Evolutionary conservation across 2,888 invertebrate species (phyloP).

Genomic region (Aplocera efformata): DNA sequence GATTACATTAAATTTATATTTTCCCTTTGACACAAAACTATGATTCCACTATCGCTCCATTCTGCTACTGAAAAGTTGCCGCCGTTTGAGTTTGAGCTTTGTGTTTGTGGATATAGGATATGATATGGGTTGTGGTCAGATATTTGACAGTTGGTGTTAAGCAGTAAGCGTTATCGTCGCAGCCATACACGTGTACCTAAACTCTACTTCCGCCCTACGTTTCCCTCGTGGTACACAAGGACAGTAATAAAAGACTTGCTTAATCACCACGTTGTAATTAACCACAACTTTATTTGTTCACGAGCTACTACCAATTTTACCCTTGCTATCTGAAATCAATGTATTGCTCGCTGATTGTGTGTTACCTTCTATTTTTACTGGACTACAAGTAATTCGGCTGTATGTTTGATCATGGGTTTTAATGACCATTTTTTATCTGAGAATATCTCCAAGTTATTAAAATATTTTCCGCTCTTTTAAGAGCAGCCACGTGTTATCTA

Average conservation of each 20-base stretch:
- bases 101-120: conserved; percentile 19
- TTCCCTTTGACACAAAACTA: conserved; percentile 42
- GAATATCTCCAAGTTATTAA: too few relatives aligned
- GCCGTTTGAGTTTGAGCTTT: conserved; percentile 27
- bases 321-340: too few relatives aligned
- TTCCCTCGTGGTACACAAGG: conserved; percentile 61
- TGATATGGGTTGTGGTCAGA: conserved; percentile 18
- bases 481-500: too few relatives aligned
- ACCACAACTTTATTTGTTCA: conserved; percentile 41
- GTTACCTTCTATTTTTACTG: too few relatives aligned
- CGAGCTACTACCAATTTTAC: conserved; percentile 2
- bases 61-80: conserved; percentile 1
- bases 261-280: conserved; percentile 58
- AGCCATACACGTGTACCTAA: conserved; percentile 63
- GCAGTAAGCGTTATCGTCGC: conserved; percentile 61
- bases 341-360: background rate
- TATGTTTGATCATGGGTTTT: too few relatives aligned
- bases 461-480: too few relatives aligned
- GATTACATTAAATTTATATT: conserved; percentile 51
- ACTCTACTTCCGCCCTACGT: conserved; percentile 69
- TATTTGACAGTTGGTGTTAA: conserved; percentile 35
- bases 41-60: conserved; percentile 35
- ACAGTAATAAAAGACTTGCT: conserved; percentile 62
- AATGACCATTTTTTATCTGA: too few relatives aligned
- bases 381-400: too few relatives aligned